Conservation (phyloP, 2,888 invertebrate species). For the Drosophila mettleri region DNA sequence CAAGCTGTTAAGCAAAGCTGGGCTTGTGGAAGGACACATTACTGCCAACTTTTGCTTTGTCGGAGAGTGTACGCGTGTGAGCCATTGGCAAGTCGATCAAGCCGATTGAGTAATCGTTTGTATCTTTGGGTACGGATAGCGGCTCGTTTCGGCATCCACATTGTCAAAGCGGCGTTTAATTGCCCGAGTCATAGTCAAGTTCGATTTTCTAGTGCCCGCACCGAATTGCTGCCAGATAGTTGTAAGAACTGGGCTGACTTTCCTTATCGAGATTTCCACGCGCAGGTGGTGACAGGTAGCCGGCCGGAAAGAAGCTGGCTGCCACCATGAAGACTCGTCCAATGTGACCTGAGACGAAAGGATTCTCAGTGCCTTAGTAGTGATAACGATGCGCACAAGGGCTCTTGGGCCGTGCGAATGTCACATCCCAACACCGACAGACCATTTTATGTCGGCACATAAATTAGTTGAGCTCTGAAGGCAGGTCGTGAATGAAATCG, state of each 20-base stretch:
- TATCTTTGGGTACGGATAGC: conserved; percentile 51
- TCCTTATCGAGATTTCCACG: conserved; percentile 70
- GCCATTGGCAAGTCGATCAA: conserved; percentile 63
- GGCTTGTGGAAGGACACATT: not conserved
- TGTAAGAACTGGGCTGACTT: conserved; percentile 18
- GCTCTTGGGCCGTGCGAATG: conserved; percentile 17
- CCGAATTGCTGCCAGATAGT: conserved; percentile 30
- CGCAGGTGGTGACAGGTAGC: conserved; percentile 60
- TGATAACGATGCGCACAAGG: conserved; percentile 61
- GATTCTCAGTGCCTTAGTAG: conserved; percentile 65
- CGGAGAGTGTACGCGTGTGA: conserved; percentile 44
- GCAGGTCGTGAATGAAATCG: conserved; percentile 73
- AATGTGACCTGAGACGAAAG: conserved; percentile 56
- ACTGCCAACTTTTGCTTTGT: conserved; percentile 9
- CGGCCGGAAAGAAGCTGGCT: conserved; percentile 17
- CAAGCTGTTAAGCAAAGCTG: no score
- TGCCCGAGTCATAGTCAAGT: conserved; percentile 51
- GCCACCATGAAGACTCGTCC: conserved; percentile 69
- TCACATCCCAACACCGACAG: conserved; percentile 31
- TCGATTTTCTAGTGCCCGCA: conserved; percentile 17
- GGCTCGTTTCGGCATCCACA: conserved; percentile 67
- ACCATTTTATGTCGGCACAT: conserved; percentile 66
- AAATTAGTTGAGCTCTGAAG: conserved; percentile 58
- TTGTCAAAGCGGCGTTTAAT: conserved; percentile 76
- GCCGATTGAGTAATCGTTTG: conserved; percentile 60